Evolutionary conservation across 2,113 vertebrate genomes (phyloP).

Genomic region (Xiphophorus couchianus): DNA sequence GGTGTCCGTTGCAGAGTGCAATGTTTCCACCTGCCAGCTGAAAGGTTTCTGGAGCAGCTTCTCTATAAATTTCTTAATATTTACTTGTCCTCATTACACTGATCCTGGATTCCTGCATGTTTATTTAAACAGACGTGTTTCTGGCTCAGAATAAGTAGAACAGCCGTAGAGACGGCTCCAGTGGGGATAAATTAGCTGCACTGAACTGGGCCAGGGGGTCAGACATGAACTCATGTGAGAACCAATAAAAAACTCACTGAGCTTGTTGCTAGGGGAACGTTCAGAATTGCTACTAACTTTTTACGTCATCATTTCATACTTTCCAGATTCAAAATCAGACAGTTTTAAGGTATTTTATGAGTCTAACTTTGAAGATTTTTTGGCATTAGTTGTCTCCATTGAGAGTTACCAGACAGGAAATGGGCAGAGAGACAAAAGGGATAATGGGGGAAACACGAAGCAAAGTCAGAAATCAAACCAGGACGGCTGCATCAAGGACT

Average conservation of each 20-base stretch:
- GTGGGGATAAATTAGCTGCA: conserved; percentile 53
- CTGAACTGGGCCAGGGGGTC: conserved; percentile 63
- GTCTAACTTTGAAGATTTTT: too few relatives aligned
- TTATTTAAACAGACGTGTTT: conserved; percentile 31
- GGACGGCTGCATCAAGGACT: too few relatives aligned
- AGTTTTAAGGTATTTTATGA: background rate
- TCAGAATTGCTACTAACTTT: background rate
- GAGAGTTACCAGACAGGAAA: too few relatives aligned
- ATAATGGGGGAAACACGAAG: too few relatives aligned
- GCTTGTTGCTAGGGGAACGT: conserved; percentile 35
- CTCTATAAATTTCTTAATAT: conserved; percentile 29
- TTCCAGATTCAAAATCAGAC: background rate
- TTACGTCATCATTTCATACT: background rate
- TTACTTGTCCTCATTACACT: conserved; percentile 33
- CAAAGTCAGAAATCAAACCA: too few relatives aligned
- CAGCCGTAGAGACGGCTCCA: conserved; percentile 43
- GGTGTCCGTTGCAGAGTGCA: background rate
- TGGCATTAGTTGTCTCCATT: too few relatives aligned
- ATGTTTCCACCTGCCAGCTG: background rate
- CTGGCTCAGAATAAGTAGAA: conserved; percentile 57
- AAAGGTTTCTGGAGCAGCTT: conserved; percentile 1
- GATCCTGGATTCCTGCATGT: conserved; percentile 14
- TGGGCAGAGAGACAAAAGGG: too few relatives aligned
- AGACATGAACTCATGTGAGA: conserved; percentile 44
- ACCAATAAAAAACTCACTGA: conserved; percentile 34